Evolutionary conservation across 2,888 invertebrate genomes (phyloP), one percentile per base, ranked within the genome.

Genomic region (Tillus elongatus): DNA sequence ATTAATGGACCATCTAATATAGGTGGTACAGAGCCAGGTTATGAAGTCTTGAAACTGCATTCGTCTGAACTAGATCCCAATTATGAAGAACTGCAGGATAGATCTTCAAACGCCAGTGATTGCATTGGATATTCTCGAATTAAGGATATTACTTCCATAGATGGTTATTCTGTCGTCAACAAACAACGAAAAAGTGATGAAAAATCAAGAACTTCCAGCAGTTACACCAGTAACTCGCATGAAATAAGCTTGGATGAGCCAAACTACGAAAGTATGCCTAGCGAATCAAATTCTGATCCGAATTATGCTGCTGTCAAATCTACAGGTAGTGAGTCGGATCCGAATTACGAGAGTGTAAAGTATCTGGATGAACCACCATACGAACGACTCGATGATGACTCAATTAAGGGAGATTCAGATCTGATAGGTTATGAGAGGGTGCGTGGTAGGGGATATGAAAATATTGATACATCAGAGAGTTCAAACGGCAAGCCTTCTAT

Each of bases 321-420:
- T 13, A 64, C 63, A 3, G 81, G 79, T 45, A 84, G 83, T 54
- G 85, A 85, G 58, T 71, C 71, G 31, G 80, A 86, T 68, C 84
- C 85, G 0, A 86, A 86, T 58, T 87, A 87, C 53, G 86, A 87
- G 58, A 85, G 83, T 46, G 84, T 87, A 0, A 81, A 80, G 47
- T 84, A 83, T 62, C 71, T 78, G 51, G 79, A 77, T 41, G 80
- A 79, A 34, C 57, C 56, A 11, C 57, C 57, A 3, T 58, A 59
- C 33, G 55, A 57, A 30, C 48, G 48, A 26, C 38, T 57, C 8
- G 36, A 39, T 13, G 44, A 46, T 28, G 33, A 36, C 19, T 4
- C 26, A 3, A 54, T 51, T 33, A 52, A 53, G 10, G 40, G 43
- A 3, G 57, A 54, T 34, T 51, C 49, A 13, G 53, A 55, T 13